A percentile compares a stretch with the other conserved stretches of the same genome.
phyloP scores from a whole-genome alignment of 2,113 vertebrate species.

The Actinemys pallida region DNA sequence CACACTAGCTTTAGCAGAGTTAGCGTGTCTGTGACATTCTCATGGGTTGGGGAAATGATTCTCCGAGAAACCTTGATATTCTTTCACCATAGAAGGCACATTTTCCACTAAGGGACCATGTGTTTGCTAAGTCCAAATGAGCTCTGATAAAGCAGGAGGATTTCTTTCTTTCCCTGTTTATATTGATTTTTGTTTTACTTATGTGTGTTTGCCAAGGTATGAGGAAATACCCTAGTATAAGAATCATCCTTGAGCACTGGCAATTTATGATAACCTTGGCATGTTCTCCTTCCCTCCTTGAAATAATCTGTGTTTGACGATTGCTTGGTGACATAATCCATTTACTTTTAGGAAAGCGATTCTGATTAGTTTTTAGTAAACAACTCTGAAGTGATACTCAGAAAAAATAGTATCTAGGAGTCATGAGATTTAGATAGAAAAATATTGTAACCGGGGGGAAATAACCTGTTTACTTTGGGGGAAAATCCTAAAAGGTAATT shows the following conservation, averaged over 20 bases:
- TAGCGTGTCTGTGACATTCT: background rate
- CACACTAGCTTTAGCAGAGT: background rate
- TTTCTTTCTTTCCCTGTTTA: background rate
- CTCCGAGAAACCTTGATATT: background rate
- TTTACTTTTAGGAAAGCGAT: background rate
- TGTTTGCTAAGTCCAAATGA: background rate
- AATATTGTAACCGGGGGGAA: background rate
- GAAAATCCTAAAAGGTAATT: background rate
- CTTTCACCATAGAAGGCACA: background rate
- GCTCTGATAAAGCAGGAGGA: background rate
- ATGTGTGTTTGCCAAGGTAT: background rate
- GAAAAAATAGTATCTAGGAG: background rate
- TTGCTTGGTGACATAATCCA: slow-evolving; percentile 24
- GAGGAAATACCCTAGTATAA: background rate
- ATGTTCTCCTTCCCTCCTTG: background rate
- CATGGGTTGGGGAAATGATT: background rate
- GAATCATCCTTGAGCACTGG: background rate
- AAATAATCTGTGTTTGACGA: background rate
- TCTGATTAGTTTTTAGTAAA: slow-evolving; percentile 19
- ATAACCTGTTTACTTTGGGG: background rate
- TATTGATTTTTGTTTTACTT: background rate
- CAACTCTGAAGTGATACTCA: background rate
- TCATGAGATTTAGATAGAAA: background rate
- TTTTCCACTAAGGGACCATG: background rate
- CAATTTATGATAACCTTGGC: background rate